Evolutionary conservation across 1,140 invertebrate genomes (phyloP).

Genomic region (Argopecten irradians): DNA sequence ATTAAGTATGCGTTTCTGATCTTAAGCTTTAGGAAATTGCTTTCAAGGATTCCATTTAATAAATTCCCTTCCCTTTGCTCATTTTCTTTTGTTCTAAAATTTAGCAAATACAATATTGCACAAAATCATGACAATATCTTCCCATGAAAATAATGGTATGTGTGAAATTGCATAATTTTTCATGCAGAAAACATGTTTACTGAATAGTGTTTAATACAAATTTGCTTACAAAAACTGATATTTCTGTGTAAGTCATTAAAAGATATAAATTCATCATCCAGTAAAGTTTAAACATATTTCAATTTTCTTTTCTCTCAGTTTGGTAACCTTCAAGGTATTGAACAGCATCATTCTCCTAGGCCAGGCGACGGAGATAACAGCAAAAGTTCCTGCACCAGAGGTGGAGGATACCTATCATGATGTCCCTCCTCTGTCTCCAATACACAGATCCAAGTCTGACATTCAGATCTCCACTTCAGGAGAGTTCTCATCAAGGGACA

Average conservation of each 20-base stretch:
- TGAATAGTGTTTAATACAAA: not conserved
- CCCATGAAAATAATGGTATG: conserved; percentile 29
- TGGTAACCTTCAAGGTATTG: conserved; percentile 89
- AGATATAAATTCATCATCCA: not conserved
- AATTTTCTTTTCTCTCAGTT: conserved; percentile 69
- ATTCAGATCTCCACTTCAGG: not conserved
- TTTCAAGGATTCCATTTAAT: too few species aligned
- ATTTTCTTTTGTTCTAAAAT: too few species aligned
- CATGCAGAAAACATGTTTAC: not conserved
- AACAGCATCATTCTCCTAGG: conserved; percentile 93
- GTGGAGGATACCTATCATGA: not conserved
- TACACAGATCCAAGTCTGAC: not conserved
- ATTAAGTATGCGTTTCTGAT: too few species aligned
- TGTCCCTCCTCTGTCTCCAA: not conserved
- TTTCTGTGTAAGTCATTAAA: conserved; percentile 1
- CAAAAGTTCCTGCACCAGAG: not conserved
- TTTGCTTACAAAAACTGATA: not conserved
- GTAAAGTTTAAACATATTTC: conserved; percentile 27
- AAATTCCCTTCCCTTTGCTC: too few species aligned
- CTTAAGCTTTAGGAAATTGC: too few species aligned
- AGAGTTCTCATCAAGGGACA: not conserved
- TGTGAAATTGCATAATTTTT: not conserved
- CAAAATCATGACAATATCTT: not conserved
- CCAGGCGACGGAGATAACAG: conserved; percentile 26
- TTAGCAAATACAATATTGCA: not conserved